Base-by-base conservation (phyloP, 2,797 vertebrate species). In the Cottoperca gobio region DNA sequence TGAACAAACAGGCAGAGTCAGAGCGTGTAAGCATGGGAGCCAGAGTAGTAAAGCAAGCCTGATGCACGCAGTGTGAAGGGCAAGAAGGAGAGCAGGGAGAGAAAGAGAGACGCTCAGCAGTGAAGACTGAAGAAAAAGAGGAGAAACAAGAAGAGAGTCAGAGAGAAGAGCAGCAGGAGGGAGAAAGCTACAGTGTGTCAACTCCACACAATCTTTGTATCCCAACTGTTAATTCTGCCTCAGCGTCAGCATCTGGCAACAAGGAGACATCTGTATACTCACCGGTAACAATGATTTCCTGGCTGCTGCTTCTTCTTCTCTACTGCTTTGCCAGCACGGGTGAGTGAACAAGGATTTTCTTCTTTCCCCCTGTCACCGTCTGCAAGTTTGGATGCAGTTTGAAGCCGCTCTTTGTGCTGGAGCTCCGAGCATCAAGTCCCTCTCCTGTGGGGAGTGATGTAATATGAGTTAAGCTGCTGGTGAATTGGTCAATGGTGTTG, bases 271-370 rank as follows among this genome's bases (percentile, higher is more conserved):
- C 62, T 61, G 40, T 21, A n/a, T 42, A 33, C 40, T 55, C 14
- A 39, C 76, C 70, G 74, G 53, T 70, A 54, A 64, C 63, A 49
- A 90, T 89, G 90, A 68, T 73, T 21, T 67, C 70, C 71, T 81
- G 73, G 66, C 46, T 84, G 76, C 23, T 86, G 45, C 48, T 88
- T 6, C 64, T 87, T 48, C 50, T 81, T 16, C 67, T 88, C 31
- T 82, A 49, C 73, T 83, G 85, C 66, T 83, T 89, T n/a, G 48
- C 73, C 21, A 79, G 78, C 61, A 59, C 50, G 21, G 89, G 91
- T 92, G 71, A 86, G 89, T 84, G 28, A 49, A 58, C 52, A 19
- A 70, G 19, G 42, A 12, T 64, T 45, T 45, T 23, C 14, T 33
- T 54, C 10, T 46, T 50, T 5, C 24, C 0, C 46, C 0, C 46